Evolutionary conservation across 2,797 vertebrate species (phyloP).

Genomic region (Furcifer pardalis): DNA sequence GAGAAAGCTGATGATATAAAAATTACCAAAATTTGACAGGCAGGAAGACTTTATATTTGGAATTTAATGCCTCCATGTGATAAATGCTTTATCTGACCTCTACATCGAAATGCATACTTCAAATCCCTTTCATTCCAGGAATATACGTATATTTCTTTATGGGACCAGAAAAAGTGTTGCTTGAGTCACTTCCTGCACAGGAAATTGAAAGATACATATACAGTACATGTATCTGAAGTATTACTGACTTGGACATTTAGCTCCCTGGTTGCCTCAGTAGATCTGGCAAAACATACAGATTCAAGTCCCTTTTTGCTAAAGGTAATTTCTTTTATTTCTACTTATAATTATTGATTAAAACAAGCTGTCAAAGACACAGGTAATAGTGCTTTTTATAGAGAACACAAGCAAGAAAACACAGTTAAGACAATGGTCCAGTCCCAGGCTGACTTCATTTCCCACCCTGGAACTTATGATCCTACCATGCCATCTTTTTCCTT

Average conservation of each 20-base stretch:
- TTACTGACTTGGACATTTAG: neutral
- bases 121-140: neutral
- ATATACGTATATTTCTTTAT: neutral
- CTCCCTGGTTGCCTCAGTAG: neutral
- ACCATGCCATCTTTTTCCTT: neutral
- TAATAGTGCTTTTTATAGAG: too few species aligned
- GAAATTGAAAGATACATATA: neutral
- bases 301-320: neutral
- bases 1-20: constrained; percentile 29
- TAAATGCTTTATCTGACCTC: rapidly evolving
- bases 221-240: neutral
- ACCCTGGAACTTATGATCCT: too few species aligned
- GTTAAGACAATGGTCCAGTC: too few species aligned
- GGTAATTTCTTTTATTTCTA: neutral
- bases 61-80: neutral
- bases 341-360: too few species aligned
- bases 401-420: too few species aligned
- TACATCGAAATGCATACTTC: neutral
- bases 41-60: rapidly evolving
- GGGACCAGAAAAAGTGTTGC: neutral
- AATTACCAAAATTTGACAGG: neutral
- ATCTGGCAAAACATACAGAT: too few species aligned
- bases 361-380: too few species aligned
- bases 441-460: neutral
- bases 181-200: neutral